phyloP scores from a whole-genome alignment of 2,113 vertebrate genomes.

The Mesoclemmys tuberculata region DNA sequence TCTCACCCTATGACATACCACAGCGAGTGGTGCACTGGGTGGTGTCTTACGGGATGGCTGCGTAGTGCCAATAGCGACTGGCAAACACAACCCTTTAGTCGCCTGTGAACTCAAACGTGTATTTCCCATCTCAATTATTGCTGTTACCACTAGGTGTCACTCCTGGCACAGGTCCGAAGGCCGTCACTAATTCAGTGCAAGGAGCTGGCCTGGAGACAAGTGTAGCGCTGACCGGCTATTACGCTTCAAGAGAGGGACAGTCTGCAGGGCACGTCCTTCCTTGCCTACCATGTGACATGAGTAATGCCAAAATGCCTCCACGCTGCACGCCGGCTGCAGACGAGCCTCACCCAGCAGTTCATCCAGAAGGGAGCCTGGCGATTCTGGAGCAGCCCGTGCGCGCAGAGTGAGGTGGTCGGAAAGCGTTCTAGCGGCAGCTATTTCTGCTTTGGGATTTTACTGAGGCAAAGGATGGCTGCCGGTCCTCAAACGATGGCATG shows the following conservation, averaged over 20 bases:
- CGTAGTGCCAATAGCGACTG: too few species aligned
- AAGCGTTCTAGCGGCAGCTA: background rate
- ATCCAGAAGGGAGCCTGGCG: background rate
- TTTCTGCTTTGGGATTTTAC: background rate
- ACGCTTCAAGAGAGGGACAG: background rate
- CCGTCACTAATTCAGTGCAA: background rate
- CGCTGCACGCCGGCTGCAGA: background rate
- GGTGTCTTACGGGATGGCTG: background rate
- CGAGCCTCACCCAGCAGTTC: too few species aligned
- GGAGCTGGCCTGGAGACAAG: too few species aligned
- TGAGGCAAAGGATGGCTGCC: background rate
- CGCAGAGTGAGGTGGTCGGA: background rate
- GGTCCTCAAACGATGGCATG: background rate
- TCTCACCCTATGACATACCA: too few species aligned
- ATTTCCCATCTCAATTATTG: too few species aligned
- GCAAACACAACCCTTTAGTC: too few species aligned
- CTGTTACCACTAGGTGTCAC: background rate
- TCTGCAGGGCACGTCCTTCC: background rate
- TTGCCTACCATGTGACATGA: background rate
- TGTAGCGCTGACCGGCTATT: too few species aligned
- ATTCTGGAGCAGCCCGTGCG: background rate
- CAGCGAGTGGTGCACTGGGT: too few species aligned
- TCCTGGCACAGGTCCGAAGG: background rate
- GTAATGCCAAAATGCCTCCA: background rate
- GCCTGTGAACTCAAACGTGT: too few species aligned